phyloP scores from a whole-genome alignment of 2,888 invertebrate genomes.

The Orthosia gracilis region DNA sequence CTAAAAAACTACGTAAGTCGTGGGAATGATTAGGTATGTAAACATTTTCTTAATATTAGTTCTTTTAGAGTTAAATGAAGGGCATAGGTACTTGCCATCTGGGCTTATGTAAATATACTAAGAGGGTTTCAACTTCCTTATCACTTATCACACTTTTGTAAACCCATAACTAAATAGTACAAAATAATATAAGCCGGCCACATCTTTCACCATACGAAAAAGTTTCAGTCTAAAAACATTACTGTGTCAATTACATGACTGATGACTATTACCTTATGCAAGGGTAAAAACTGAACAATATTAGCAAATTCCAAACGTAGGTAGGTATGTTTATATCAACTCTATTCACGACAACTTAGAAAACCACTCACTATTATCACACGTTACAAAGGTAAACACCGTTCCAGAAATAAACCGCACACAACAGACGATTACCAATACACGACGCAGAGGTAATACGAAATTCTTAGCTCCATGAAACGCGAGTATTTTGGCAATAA shows the following conservation, averaged over 20 bases:
- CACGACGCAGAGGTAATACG: slow-evolving; percentile 33
- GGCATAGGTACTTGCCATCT: too few species aligned
- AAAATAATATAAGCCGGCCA: too few species aligned
- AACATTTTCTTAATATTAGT: background rate
- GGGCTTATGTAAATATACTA: too few species aligned
- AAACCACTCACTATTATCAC: background rate
- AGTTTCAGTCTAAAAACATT: too few species aligned
- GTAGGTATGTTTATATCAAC: too few species aligned
- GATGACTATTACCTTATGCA: too few species aligned
- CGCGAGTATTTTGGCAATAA: slow-evolving; percentile 51
- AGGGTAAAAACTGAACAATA: too few species aligned
- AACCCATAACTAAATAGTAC: background rate
- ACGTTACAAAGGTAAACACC: slow-evolving; percentile 28
- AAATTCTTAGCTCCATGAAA: slow-evolving; percentile 33
- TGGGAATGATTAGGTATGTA: background rate
- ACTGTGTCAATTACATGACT: too few species aligned
- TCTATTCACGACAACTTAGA: background rate
- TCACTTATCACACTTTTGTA: too few species aligned
- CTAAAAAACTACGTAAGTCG: background rate
- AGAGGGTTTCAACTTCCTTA: background rate
- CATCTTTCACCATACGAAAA: too few species aligned
- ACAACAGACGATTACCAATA: slow-evolving; percentile 36
- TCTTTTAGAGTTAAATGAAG: background rate
- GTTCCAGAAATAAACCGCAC: slow-evolving; percentile 16
- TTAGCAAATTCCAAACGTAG: too few species aligned